Conservation (phyloP, 2,888 invertebrate species). For the Drosophila nigricruria region DNA sequence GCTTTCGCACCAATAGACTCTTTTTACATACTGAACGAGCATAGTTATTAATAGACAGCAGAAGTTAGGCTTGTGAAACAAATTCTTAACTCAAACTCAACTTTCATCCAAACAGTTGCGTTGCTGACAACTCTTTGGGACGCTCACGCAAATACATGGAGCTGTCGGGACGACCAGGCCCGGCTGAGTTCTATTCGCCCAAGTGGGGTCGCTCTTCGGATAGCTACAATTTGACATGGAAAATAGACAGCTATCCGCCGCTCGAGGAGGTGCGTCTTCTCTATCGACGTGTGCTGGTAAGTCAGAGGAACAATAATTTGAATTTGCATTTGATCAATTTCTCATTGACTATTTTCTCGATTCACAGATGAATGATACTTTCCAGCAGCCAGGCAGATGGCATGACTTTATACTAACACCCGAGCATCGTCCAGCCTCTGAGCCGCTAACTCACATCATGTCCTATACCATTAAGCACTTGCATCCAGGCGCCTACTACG, state of each 20-base stretch:
- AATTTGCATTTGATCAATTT: neutral
- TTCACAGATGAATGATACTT: slow-evolving; percentile 89
- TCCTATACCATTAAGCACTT: slow-evolving; percentile 88
- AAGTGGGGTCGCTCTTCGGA: slow-evolving; percentile 88
- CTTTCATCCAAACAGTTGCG: slow-evolving; percentile 86
- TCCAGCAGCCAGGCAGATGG: slow-evolving; percentile 90
- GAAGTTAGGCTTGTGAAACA: neutral
- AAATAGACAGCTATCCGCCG: slow-evolving; percentile 90
- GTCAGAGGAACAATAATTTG: slow-evolving; percentile 23
- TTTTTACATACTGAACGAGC: neutral
- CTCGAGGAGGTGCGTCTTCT: slow-evolving; percentile 89
- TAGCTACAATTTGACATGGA: slow-evolving; percentile 89
- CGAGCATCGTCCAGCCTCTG: slow-evolving; percentile 84
- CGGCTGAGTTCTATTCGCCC: slow-evolving; percentile 89
- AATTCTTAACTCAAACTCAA: neutral
- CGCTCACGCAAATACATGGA: slow-evolving; percentile 90
- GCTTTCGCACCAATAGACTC: neutral
- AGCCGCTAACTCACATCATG: slow-evolving; percentile 87
- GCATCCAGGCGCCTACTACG: slow-evolving; percentile 89
- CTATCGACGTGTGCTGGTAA: slow-evolving; percentile 89
- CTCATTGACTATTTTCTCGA: slow-evolving; percentile 11
- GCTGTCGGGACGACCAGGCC: slow-evolving; percentile 89
- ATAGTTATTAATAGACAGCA: neutral
- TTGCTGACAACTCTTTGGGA: slow-evolving; percentile 90
- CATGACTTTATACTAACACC: slow-evolving; percentile 87